phyloP scores from a whole-genome alignment of 2,113 vertebrate species.

The Ploceus nigricollis region DNA sequence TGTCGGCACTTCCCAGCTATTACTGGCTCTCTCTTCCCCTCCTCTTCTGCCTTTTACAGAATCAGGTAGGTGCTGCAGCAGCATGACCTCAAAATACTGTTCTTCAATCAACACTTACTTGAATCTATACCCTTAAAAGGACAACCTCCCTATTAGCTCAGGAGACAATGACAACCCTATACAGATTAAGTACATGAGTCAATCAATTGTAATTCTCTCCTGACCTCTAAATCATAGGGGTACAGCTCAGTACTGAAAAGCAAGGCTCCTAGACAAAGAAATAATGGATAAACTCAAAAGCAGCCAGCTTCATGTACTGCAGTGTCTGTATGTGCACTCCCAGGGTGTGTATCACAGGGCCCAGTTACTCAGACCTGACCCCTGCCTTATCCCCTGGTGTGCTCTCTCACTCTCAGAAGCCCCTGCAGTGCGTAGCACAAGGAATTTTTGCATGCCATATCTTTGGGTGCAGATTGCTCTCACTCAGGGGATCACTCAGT shows the following conservation, averaged over 20 bases:
- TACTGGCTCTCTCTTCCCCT: neutral
- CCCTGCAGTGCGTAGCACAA: neutral
- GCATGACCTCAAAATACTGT: neutral
- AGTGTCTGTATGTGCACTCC: neutral
- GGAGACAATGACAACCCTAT: neutral
- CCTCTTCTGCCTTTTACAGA: neutral
- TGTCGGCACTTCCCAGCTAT: neutral
- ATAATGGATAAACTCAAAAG: neutral
- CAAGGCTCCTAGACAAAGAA: neutral
- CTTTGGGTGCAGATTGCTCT: neutral
- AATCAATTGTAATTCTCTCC: neutral
- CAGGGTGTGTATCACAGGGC: neutral
- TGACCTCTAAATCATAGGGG: neutral
- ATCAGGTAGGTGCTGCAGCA: neutral
- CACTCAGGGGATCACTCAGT: neutral
- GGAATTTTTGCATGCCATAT: neutral
- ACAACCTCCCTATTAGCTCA: neutral
- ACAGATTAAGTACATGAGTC: neutral
- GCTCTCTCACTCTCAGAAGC: neutral
- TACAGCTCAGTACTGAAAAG: neutral
- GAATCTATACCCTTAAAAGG: neutral
- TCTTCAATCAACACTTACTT: neutral
- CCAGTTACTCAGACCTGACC: neutral
- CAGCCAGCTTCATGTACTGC: neutral
- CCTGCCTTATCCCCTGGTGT: accelerated